These are phyloP conservation scores for Hydractinia echinata DNA, from an alignment of 30 jellyfish, hydroid and myxozoan genomes.

Conservation along the genomic window DNA sequence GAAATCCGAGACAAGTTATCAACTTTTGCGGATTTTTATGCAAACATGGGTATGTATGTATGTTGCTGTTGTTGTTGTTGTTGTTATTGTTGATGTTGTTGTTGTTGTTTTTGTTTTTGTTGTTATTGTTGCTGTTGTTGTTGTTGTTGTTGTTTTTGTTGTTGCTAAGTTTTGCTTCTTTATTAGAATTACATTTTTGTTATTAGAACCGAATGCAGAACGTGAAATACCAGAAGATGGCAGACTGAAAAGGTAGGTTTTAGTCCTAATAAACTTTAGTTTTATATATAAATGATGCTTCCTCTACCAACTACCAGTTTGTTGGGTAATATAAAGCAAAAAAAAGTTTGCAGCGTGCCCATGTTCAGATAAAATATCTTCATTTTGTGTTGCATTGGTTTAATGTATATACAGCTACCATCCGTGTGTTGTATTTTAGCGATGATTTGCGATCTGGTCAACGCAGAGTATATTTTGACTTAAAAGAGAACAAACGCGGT, in stretches of 20 bases:
- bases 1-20: constrained; percentile 80
- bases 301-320: too few relatives aligned
- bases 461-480: constrained; percentile 73
- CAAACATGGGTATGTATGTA: constrained; percentile 65
- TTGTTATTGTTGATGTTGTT: too few relatives aligned
- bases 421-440: constrained; percentile 32
- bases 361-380: too few relatives aligned
- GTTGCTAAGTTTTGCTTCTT: background rate
- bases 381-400: background rate
- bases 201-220: constrained; percentile 62
- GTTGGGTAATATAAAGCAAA: too few relatives aligned
- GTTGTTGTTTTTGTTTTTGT: too few relatives aligned
- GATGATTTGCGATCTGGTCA: constrained; percentile 73
- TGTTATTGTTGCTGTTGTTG: too few relatives aligned
- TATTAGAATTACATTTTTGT: background rate
- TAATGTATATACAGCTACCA: background rate
- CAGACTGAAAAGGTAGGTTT: constrained; percentile 56
- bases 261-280: background rate
- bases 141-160: background rate
- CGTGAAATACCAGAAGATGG: constrained; percentile 87
- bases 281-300: background rate
- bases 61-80: too few relatives aligned
- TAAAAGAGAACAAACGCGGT: constrained; percentile 93
- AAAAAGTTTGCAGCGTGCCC: too few relatives aligned
- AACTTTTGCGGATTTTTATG: constrained; percentile 79